Evolutionary conservation across 2,113 vertebrate species (phyloP).

Genomic region (Callopanchax toddi): DNA sequence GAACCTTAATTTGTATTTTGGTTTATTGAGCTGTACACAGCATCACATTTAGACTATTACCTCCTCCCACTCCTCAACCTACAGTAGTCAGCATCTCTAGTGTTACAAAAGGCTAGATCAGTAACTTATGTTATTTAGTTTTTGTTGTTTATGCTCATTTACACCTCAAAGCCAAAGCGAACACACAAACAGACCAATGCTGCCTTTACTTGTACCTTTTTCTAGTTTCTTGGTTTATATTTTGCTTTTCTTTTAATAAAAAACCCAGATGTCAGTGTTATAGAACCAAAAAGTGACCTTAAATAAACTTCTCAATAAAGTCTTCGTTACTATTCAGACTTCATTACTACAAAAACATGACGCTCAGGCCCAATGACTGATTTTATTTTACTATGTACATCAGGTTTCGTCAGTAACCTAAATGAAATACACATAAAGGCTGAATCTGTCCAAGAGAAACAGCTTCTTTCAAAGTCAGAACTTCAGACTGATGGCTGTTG

Average conservation of each 20-base stretch:
- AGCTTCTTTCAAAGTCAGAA: background rate
- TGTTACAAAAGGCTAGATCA: too few relatives aligned
- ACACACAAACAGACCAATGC: background rate
- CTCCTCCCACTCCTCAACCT: too few relatives aligned
- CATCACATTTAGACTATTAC: too few relatives aligned
- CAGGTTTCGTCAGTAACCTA: background rate
- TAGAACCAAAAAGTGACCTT: background rate
- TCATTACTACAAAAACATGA: background rate
- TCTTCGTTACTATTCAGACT: background rate
- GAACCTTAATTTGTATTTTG: too few relatives aligned
- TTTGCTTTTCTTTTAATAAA: background rate
- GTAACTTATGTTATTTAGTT: too few relatives aligned
- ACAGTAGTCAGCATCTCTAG: too few relatives aligned
- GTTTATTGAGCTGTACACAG: too few relatives aligned
- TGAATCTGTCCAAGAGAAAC: background rate
- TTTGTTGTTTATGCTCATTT: too few relatives aligned
- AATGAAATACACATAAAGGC: background rate
- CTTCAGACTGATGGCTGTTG: background rate
- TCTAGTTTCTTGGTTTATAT: background rate
- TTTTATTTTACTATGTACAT: slow-evolving; percentile 62
- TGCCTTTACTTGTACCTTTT: slow-evolving; percentile 10
- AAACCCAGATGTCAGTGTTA: background rate
- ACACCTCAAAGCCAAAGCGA: too few relatives aligned
- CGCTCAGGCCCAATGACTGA: slow-evolving; percentile 20
- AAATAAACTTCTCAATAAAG: slow-evolving; percentile 9